phyloP scores from a whole-genome alignment of 2,113 vertebrate genomes.

The Mus musculus region GRCm39 chr14:100821001-100821500 shows the following conservation, averaged over 20 bases:
- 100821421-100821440: background rate
- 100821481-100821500: background rate
- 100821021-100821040: too few species aligned
- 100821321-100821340: background rate
- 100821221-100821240: background rate
- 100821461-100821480: accelerated
- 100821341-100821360: background rate
- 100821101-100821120: too few species aligned
- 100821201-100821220: too few species aligned
- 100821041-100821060: too few species aligned
- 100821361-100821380: background rate
- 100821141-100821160: too few species aligned
- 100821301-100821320: background rate
- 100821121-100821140: too few species aligned
- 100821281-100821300: background rate
- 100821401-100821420: background rate
- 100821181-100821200: too few species aligned
- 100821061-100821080: too few species aligned
- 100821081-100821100: too few species aligned
- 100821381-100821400: background rate
- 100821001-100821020: too few species aligned
- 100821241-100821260: background rate
- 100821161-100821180: too few species aligned
- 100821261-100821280: background rate
- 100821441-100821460: background rate